phyloP scores from a whole-genome alignment of 2,888 invertebrate species.

The Pogonocherus hispidulus region DNA sequence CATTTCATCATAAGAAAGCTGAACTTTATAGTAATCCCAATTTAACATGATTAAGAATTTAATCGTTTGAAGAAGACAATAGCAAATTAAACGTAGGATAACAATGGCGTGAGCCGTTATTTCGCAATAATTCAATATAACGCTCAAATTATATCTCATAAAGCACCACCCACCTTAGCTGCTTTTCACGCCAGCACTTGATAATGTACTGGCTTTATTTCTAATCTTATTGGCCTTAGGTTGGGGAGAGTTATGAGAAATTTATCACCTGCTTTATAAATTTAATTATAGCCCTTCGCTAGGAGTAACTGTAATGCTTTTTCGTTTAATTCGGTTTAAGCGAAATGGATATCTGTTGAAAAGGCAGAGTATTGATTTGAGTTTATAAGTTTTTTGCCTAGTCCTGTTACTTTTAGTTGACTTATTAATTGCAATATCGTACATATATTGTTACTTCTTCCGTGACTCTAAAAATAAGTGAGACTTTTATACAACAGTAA shows the following conservation, averaged over 20 bases:
- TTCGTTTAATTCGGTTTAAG: no score
- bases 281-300: constrained; percentile 2
- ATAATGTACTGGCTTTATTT: constrained; percentile 9
- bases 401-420: no score
- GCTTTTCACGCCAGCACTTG: background rate
- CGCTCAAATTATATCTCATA: constrained; percentile 8
- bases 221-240: constrained; percentile 1
- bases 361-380: background rate
- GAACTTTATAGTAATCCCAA: background rate
- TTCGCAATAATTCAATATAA: constrained; percentile 11
- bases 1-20: background rate
- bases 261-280: constrained; percentile 13
- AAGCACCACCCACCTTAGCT: background rate
- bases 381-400: background rate
- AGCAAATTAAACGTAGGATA: constrained; percentile 12
- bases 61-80: background rate
- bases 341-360: background rate
- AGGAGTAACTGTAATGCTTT: background rate
- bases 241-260: constrained; percentile 8
- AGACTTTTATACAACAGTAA: no score
- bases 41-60: background rate
- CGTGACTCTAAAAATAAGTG: no score
- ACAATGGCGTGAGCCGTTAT: constrained; percentile 21
- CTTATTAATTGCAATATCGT: no score
- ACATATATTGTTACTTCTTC: no score